Evolutionary conservation across 2,888 invertebrate genomes (phyloP).

Genomic region (Dryomyza anilis): DNA sequence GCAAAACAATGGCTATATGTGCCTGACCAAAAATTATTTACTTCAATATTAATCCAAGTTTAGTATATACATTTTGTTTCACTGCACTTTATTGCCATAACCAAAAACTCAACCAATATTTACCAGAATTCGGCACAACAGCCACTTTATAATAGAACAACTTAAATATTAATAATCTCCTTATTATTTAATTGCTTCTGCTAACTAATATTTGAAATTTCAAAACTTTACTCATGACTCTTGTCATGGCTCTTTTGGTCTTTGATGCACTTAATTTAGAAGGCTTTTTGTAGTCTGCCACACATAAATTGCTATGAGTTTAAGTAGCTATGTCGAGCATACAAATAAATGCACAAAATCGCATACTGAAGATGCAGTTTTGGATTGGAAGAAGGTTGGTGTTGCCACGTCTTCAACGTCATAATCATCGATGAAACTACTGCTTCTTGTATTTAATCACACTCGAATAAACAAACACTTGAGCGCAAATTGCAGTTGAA

Average conservation of each 20-base stretch:
- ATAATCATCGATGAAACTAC: background rate
- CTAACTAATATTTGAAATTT: slow-evolving; percentile 5
- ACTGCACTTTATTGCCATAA: too few species aligned
- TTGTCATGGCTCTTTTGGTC: too few species aligned
- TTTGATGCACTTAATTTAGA: background rate
- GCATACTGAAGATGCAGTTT: too few species aligned
- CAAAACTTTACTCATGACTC: too few species aligned
- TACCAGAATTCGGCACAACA: too few species aligned
- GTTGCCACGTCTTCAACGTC: background rate
- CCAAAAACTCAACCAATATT: too few species aligned
- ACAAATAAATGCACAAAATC: slow-evolving; percentile 9
- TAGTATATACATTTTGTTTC: too few species aligned
- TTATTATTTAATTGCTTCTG: slow-evolving; percentile 9
- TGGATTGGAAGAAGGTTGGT: background rate
- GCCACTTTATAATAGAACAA: background rate
- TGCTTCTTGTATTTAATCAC: slow-evolving; percentile 2
- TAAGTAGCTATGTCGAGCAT: background rate
- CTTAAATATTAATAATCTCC: slow-evolving; percentile 13
- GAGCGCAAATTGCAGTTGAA: slow-evolving; percentile 5
- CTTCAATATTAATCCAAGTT: too few species aligned
- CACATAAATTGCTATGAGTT: too few species aligned
- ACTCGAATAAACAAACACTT: slow-evolving; percentile 21
- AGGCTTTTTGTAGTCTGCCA: too few species aligned
- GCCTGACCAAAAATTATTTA: too few species aligned
- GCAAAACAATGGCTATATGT: too few species aligned